Base-by-base conservation (phyloP, 2,113 vertebrate genomes). In the Cyprinodon brontotheroides region DNA sequence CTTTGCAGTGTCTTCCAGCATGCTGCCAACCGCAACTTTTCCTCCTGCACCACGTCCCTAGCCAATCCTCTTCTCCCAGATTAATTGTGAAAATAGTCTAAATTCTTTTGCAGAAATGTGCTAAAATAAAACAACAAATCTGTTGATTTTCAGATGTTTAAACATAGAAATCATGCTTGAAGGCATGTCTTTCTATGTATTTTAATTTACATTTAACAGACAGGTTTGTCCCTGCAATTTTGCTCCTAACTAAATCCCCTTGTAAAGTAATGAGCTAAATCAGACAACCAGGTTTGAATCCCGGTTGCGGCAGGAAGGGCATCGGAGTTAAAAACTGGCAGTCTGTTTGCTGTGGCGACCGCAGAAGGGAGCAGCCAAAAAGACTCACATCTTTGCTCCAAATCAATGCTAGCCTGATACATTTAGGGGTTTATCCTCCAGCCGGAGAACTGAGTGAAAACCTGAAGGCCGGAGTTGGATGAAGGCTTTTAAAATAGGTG, bases 1-100 rank as follows among this genome's bases (percentile, higher is more conserved):
- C 85, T 78, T 89, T 82, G 84, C 89, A 77, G 80, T 80, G 81
- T 89, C 89, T 89, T 88, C 87, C 85, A 69, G 81, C 75, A 81
- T 87, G 87, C 86, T 90, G 88, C 86, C 88, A 89, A 88, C 64
- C 88, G 84, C 87, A 92, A 91, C 86, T 93, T 91, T 89, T 90
- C 84, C 88, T 87, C 84, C 84, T 70, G 83, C 86, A 83, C 82
- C 81, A 81, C 74, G 89, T 86, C 77, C 80, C 85, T 68, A 89
- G 88, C 87, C 89, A 92, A 90, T 91, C 88, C 75, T 78, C 67
- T 69, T 62, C 72, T 61, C 83, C 80, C 77, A 66, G 82, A 83
- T 81, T 81, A 79, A 3, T 77, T 86, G 65, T 81, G 20, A 65
- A 81, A 88, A 81, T 39, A 75, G 74, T 65, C 75, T 61, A 65